phyloP scores from a whole-genome alignment of 2,888 invertebrate species.

The Galeopsomyia nigrocyanea region DNA sequence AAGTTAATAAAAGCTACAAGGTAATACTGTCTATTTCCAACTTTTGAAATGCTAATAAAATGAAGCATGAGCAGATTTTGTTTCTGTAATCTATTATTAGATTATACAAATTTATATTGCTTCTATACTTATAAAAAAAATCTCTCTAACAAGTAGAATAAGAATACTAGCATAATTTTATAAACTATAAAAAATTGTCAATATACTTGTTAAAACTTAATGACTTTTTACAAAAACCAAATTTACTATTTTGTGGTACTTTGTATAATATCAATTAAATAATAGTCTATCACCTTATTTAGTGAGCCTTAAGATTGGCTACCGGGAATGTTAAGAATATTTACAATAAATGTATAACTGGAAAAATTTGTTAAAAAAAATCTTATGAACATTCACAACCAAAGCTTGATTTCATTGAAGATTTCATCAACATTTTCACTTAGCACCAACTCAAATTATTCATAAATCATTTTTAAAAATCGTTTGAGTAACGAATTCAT shows the following conservation, averaged over 20 bases:
- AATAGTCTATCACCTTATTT: slow-evolving; percentile 4
- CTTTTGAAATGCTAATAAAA: slow-evolving; percentile 11
- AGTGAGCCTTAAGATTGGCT: neutral
- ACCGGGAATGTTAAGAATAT: slow-evolving; percentile 22
- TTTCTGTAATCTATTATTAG: slow-evolving; percentile 25
- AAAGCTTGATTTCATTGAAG: slow-evolving; percentile 3
- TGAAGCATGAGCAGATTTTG: slow-evolving; percentile 27
- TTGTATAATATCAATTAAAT: slow-evolving; percentile 9
- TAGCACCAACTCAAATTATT: slow-evolving; percentile 6
- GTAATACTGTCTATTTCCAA: slow-evolving; percentile 15
- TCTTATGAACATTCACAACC: slow-evolving; percentile 8
- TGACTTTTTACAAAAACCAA: slow-evolving; percentile 7
- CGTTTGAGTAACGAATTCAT: neutral
- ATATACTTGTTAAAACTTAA: slow-evolving; percentile 19
- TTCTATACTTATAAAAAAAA: slow-evolving; percentile 18
- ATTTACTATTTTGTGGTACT: neutral
- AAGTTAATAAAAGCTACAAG: slow-evolving; percentile 12
- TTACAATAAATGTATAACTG: slow-evolving; percentile 4
- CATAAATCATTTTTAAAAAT: too few species aligned
- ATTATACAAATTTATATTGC: slow-evolving; percentile 26
- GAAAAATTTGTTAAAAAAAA: slow-evolving; percentile 9
- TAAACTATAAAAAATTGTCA: slow-evolving; percentile 35
- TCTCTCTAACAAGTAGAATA: slow-evolving; percentile 25
- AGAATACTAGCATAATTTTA: slow-evolving; percentile 35
- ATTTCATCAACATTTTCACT: slow-evolving; percentile 5